Base-by-base conservation (phyloP, 2,888 invertebrate species). In the Netelia virgata region DNA sequence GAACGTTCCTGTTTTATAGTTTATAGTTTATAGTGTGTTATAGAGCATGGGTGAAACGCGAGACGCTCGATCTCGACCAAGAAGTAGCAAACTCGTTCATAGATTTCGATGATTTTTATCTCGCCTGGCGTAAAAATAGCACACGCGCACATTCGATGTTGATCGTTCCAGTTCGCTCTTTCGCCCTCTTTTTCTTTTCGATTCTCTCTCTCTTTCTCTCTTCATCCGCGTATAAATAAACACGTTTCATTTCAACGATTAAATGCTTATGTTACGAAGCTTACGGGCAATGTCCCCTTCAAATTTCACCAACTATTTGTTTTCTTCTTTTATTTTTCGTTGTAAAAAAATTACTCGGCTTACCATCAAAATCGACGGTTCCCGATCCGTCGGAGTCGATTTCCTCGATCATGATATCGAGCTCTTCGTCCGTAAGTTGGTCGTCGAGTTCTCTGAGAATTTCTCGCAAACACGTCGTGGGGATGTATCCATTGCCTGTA, bases 341-440 rank as follows among this genome's bases (percentile, higher is more conserved):
- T 36, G 36, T 36, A 36, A 80, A 43, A 69, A 70, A 64, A 14
- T 78, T 9, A 8, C 53, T 36, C 47, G 59, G 92, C 94, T 94
- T 94, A 99, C 99, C 99, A 95, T 99, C 99, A 94, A 99, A 99
- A 95, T 99, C 99, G 91, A 99, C 99, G 87, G 99, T 99, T 91
- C 99, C 99, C 91, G 98, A 99, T 92, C 99, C 98, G 94, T 99
- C 99, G 66, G 98, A 98, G 94, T 99, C 99, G 91, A 99, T 99
- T 95, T 99, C 99, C 93, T 98, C 97, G 94, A 99, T 99, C 97
- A 99, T 98, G 94, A 97, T 97, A 92, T 99, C 98, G 92, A 99
- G 96, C 94, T 99, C 98, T 86, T 97, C 97, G 88, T 98, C 97
- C 75, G 98, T 98, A 87, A 99, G 95, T 94, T 98, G 98, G 94